Conservation (phyloP, 1,140 invertebrate species). For the Latrodectus geometricus region DNA sequence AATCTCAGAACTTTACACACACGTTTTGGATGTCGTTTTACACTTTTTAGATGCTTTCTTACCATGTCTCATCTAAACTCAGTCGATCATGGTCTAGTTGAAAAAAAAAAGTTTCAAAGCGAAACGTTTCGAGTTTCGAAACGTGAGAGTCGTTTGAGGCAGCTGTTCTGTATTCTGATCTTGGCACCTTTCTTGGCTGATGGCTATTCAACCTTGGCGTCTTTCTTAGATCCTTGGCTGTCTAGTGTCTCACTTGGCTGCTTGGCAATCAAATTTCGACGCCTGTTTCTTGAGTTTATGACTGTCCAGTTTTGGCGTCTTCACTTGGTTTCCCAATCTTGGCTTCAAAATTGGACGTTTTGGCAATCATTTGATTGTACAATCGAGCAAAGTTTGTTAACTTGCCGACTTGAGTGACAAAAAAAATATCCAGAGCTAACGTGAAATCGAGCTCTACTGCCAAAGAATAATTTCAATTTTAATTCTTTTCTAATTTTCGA, state of each 20-base stretch:
- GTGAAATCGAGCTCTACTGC: background rate
- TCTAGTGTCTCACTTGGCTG: no score
- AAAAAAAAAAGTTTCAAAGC: background rate
- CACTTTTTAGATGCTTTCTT: conserved; percentile 52
- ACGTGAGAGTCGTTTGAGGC: background rate
- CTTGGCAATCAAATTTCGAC: background rate
- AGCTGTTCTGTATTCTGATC: no score
- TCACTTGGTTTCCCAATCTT: background rate
- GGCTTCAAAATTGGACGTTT: background rate
- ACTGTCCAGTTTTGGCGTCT: background rate
- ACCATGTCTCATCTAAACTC: conserved; percentile 9
- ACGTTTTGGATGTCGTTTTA: conserved; percentile 54
- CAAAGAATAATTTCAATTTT: background rate
- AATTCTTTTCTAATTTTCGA: conserved; percentile 10
- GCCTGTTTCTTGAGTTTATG: background rate
- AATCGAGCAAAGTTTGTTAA: background rate
- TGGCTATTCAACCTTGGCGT: background rate
- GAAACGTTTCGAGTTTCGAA: background rate
- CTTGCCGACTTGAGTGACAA: background rate
- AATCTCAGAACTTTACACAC: conserved; percentile 36
- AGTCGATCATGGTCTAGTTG: background rate
- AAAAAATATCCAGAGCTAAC: background rate
- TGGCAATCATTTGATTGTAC: background rate
- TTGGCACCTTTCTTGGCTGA: no score
- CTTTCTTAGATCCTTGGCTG: background rate